A percentile compares a stretch with the other conserved stretches of the same genome.
Conservation (phyloP, 1,140 invertebrate species). For the Pogonomyrmex barbatus region DNA sequence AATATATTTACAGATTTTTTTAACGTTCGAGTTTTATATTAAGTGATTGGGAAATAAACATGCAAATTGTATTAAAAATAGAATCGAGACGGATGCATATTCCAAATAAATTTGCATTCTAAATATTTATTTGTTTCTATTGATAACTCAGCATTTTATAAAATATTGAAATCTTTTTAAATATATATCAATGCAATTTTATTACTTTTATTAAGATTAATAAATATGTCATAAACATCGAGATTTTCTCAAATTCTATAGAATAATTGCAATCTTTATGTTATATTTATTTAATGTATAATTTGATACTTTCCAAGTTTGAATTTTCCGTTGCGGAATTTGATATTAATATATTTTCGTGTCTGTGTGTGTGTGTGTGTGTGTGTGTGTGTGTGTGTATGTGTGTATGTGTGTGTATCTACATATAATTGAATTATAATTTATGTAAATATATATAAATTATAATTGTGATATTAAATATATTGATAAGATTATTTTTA, state of each 20-base stretch:
- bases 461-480: not conserved
- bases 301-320: constrained; percentile 2
- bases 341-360: not conserved
- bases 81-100: not conserved
- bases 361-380: too few species aligned
- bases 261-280: not conserved
- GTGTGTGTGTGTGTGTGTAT: too few species aligned
- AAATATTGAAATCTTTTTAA: not conserved
- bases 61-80: not conserved
- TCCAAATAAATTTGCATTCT: constrained; percentile 4
- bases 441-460: not conserved
- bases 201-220: constrained; percentile 21
- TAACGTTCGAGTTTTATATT: not conserved
- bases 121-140: not conserved
- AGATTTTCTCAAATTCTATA: not conserved
- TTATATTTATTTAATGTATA: constrained; percentile 7
- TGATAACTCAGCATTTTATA: not conserved
- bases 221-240: not conserved
- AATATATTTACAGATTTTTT: constrained; percentile 11
- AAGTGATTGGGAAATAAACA: constrained; percentile 18
- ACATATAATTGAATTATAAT: constrained; percentile 2
- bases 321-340: not conserved
- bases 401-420: not conserved
- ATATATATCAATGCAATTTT: not conserved
- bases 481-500: not conserved